Evolutionary conservation across 2,888 invertebrate species (phyloP).

Genomic region (Alsophila aescularia): DNA sequence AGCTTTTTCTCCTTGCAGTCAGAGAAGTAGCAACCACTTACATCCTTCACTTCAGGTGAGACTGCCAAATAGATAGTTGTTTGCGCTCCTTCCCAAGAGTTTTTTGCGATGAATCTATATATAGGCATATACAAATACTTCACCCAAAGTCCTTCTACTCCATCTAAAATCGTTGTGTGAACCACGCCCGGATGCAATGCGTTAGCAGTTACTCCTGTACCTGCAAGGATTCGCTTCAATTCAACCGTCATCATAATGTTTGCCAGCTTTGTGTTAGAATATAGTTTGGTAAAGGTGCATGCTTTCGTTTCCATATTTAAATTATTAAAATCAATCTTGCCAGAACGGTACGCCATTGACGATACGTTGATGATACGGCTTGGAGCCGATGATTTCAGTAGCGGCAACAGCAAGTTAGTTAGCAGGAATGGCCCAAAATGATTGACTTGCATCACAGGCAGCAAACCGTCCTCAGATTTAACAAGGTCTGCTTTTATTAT

Average conservation of each 20-base stretch:
- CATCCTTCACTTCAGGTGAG: slow-evolving; percentile 79
- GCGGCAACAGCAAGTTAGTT: slow-evolving; percentile 84
- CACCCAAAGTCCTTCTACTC: slow-evolving; percentile 58
- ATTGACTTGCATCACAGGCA: slow-evolving; percentile 83
- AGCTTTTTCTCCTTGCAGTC: slow-evolving; percentile 76
- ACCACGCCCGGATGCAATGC: slow-evolving; percentile 91
- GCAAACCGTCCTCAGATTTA: slow-evolving; percentile 85
- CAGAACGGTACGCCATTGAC: too few relatives aligned
- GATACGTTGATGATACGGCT: slow-evolving; percentile 72
- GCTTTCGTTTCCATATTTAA: slow-evolving; percentile 52
- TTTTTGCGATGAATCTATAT: slow-evolving; percentile 75
- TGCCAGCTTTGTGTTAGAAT: slow-evolving; percentile 87
- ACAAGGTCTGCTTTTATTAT: slow-evolving; percentile 60
- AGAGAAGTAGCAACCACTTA: slow-evolving; percentile 86
- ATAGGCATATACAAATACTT: slow-evolving; percentile 49
- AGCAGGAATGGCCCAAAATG: too few relatives aligned
- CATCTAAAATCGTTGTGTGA: slow-evolving; percentile 70
- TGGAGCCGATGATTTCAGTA: slow-evolving; percentile 64
- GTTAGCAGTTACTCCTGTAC: slow-evolving; percentile 89
- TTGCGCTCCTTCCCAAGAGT: too few relatives aligned
- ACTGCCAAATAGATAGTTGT: slow-evolving; percentile 83
- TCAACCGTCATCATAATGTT: slow-evolving; percentile 87
- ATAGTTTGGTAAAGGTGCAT: slow-evolving; percentile 34
- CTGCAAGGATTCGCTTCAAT: slow-evolving; percentile 87
- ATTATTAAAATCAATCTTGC: slow-evolving; percentile 56